These are phyloP conservation scores for Caenorhabditis brenneri DNA, from an alignment of 1,140 invertebrate species.

Conservation along the genomic window DNA sequence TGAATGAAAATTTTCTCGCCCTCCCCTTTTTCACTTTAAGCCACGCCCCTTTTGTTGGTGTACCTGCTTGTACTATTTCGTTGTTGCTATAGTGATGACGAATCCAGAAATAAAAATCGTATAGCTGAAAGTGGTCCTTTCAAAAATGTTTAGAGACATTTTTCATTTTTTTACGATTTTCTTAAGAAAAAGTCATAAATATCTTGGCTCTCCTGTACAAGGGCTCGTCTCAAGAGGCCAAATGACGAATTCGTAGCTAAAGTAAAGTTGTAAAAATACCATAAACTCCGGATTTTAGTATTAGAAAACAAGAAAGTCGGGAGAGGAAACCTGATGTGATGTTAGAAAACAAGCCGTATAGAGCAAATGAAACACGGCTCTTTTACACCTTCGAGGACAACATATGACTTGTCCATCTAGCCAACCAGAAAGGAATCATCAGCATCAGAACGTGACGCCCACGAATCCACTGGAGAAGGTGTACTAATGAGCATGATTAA, in stretches of 20 bases:
- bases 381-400: not conserved
- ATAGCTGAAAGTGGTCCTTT: not conserved
- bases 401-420: not conserved
- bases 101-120: not conserved
- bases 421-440: not conserved
- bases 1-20: not conserved
- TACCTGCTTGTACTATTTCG: not conserved
- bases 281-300: not conserved
- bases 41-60: not conserved
- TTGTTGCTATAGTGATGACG: not conserved
- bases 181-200: not conserved
- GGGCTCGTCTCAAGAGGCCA: not conserved
- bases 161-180: not conserved
- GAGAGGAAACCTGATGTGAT: not conserved
- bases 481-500: slow-evolving; percentile 8
- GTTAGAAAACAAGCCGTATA: not conserved
- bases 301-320: not conserved
- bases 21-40: not conserved
- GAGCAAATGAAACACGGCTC: not conserved
- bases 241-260: not conserved
- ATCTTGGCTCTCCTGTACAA: too few relatives aligned
- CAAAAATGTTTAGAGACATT: too few relatives aligned
- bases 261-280: not conserved
- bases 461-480: not conserved
- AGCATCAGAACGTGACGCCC: slow-evolving; percentile 9